Evolutionary conservation across 1,140 invertebrate species (phyloP), one percentile per base, ranked within the genome.

Genomic region (Pseudomyrmex concolor): DNA sequence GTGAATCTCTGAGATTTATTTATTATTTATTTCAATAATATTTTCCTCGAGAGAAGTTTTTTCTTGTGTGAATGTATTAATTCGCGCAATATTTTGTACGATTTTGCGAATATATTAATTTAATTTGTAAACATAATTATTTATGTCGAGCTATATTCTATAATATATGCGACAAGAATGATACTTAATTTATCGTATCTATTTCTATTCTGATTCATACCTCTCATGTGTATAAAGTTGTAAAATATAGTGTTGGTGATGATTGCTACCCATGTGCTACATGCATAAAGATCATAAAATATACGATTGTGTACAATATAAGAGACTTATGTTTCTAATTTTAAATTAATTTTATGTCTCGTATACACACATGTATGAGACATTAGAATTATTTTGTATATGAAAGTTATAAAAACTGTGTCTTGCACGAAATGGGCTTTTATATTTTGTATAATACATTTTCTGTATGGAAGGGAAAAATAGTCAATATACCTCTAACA

Each of bases 51-150:
- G 17, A 34, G 50, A 13, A 13, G 50, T 34, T 7, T 77, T 51
- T 74, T 73, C 86, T 77, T 60, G 87, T 91, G 87, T 83, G 71
- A 72, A 64, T 91, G 83, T 93, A 92, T 93, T n/a, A n/a, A 93
- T n/a, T n/a, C 92, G 92, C 89, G 90, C 88, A 48, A 85, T 71
- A 71, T 91, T 91, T 93, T 92, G 91, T 92, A 93, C 91, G 92
- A 92, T 93, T 64, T 45, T 45, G 25, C 51, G 34, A 89, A 91
- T 84, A 90, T 83, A 88, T 89, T 91, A 90, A 92, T 80, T 92
- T 94, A 90, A 92, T 80, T 92, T 94, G 93, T 93, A 93, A 93
- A 93, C 93, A 93, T 91, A 91, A 92, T 92, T 94, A 94, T 94
- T 94, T 94, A 94, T 94, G 88, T 92, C 90, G 81, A 83, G 83